Evolutionary conservation across 2,113 vertebrate genomes (phyloP).

Genomic region (Terrapene triunguis): DNA sequence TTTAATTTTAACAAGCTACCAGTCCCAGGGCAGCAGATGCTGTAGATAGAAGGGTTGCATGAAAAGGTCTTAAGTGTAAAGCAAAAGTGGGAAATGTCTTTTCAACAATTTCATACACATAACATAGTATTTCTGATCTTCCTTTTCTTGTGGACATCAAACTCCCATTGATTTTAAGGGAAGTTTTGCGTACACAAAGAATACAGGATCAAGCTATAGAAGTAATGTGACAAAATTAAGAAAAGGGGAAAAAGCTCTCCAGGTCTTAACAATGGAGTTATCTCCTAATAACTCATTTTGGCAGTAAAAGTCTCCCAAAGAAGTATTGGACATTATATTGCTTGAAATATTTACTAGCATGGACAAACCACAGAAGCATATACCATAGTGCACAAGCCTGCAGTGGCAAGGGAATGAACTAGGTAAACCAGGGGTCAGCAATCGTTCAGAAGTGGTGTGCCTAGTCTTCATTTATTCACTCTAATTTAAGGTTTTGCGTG

Average conservation of each 20-base stretch:
- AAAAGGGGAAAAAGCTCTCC: background rate
- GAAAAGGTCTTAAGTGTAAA: constrained; percentile 1
- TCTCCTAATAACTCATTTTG: background rate
- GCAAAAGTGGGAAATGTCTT: constrained; percentile 32
- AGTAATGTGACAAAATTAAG: background rate
- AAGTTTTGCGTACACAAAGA: background rate
- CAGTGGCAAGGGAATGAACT: constrained; percentile 27
- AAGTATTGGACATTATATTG: constrained; percentile 3
- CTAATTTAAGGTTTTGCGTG: no score
- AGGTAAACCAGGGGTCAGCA: constrained; percentile 13
- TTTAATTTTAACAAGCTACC: constrained; percentile 41
- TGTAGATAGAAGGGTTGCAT: constrained; percentile 20
- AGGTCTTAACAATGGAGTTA: background rate
- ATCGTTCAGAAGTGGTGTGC: no score
- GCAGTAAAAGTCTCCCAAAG: background rate
- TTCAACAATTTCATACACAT: constrained; percentile 20
- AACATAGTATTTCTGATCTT: background rate
- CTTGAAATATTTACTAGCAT: constrained; percentile 23
- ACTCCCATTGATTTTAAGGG: background rate
- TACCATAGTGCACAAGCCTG: background rate
- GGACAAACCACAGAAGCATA: background rate
- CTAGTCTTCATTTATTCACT: no score
- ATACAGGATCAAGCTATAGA: background rate
- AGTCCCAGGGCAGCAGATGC: background rate
- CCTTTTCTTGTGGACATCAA: background rate